Evolutionary conservation across 2,113 vertebrate genomes (phyloP), one percentile per base, ranked within the genome.

Genomic region (Sceloporus tristichus): DNA sequence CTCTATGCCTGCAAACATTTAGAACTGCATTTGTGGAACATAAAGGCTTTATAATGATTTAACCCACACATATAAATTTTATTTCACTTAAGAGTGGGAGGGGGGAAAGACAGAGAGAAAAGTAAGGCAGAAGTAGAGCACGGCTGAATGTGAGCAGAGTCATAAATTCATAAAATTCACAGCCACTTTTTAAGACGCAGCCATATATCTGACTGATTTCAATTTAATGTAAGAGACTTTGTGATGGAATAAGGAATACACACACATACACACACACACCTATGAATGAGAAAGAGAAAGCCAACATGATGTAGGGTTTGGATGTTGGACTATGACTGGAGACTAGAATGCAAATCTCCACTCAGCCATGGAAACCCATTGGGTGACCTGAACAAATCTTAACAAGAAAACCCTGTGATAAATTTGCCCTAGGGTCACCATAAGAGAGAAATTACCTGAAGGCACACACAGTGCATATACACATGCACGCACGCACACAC

Each of bases 11-110:
- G 92, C 92, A 95, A 95, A 96, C 96, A 92, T 94, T 95, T 96
- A 93, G 96, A 95, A 95, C 90, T 92, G 84, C 92, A 94, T 94
- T 97, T 94, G 90, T 90, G 95, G 91, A 89, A 75, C 94, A 96
- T 96, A 93, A 96, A 96, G 96, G 93, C 95, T 96, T 96, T 96
- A 96, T 95, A 95, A 95, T 91, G 93, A 96, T 94, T 94, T 97
- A 94, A 95, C 95, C 90, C 94, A 94, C 94, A 94, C 92, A 94
- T 94, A 96, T 94, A 96, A 96, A 94, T 95, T 95, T 94, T 95
- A 94, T 94, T 94, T 91, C 87, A 95, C 92, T 80, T 75, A 91
- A 85, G 91, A 94, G 86, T 53, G 3, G 40, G 34, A 38, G 91
- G 13, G 14, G 59, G n/a, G 90, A 94, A 90, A 94, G 92, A 94